Conservation (phyloP, 1,140 invertebrate genomes). For the Amyelois transitella region DNA sequence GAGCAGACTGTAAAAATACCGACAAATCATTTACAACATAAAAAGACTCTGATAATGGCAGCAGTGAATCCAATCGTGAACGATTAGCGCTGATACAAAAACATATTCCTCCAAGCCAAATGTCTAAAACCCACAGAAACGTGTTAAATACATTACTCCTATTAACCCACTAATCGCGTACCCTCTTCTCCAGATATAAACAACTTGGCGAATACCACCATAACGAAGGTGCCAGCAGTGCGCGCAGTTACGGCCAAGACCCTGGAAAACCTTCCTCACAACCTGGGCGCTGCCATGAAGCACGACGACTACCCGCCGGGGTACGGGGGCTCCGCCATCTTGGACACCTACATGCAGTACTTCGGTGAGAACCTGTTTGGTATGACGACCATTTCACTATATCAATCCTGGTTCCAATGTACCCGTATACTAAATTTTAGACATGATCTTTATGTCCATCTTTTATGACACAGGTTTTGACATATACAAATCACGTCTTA, state of each 20-base stretch:
- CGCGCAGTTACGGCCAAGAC: conserved; percentile 79
- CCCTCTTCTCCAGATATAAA: conserved; percentile 66
- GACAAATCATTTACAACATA: too few relatives aligned
- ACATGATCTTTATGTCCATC: neutral
- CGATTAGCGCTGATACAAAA: too few relatives aligned
- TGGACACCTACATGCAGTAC: conserved; percentile 89
- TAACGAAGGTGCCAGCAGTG: conserved; percentile 74
- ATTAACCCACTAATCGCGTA: neutral
- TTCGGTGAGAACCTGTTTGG: conserved; percentile 87
- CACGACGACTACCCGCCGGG: conserved; percentile 71
- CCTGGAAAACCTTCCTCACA: conserved; percentile 71
- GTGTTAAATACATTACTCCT: conserved; percentile 8
- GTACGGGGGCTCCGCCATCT: conserved; percentile 82
- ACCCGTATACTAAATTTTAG: neutral
- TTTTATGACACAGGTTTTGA: too few relatives aligned
- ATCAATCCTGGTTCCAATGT: neutral
- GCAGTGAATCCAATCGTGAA: too few relatives aligned
- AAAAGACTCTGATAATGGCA: too few relatives aligned
- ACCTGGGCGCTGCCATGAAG: conserved; percentile 34
- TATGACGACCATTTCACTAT: conserved; percentile 25
- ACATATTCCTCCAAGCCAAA: too few relatives aligned
- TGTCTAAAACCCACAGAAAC: too few relatives aligned
- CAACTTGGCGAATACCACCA: conserved; percentile 75
- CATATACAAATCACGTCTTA: too few relatives aligned
- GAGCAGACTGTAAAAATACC: too few relatives aligned